phyloP scores from a whole-genome alignment of 2,797 vertebrate genomes.

The Mionectes olivaceus region DNA sequence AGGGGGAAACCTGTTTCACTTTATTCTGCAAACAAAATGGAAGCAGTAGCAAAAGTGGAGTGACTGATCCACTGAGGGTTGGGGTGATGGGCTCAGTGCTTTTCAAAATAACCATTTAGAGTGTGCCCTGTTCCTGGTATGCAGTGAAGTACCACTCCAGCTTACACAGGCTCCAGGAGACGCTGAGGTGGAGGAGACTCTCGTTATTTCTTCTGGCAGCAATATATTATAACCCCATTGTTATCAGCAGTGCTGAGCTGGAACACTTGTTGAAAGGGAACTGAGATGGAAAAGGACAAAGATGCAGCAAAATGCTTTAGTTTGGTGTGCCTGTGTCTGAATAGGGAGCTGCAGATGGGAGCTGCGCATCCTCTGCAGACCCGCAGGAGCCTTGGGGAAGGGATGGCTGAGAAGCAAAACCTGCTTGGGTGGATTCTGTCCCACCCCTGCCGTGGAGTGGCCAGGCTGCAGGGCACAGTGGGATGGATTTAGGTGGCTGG shows the following conservation, averaged over 20 bases:
- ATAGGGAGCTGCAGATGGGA: not conserved
- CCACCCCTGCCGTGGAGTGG: not conserved
- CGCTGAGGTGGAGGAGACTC: not conserved
- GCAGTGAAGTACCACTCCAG: not conserved
- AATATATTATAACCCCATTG: not conserved
- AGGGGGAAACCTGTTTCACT: not conserved
- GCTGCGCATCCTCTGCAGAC: not conserved
- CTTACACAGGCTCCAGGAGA: not conserved
- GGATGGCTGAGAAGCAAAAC: not conserved
- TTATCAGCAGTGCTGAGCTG: not conserved
- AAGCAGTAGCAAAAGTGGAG: not conserved
- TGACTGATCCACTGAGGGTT: not conserved
- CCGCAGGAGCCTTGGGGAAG: accelerated
- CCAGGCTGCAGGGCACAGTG: not conserved
- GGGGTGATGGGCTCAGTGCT: conserved; percentile 8
- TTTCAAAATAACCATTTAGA: not conserved
- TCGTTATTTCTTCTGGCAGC: not conserved
- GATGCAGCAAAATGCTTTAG: not conserved
- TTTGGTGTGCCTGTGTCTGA: not conserved
- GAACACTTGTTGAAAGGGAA: not conserved
- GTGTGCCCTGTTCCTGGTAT: not conserved
- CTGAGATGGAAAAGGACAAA: not conserved
- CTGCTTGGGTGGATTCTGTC: not conserved
- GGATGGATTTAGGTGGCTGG: not conserved
- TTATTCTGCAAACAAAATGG: conserved; percentile 13